These are phyloP conservation scores for Xiphias gladius DNA, from an alignment of 2,113 vertebrate species.

Conservation along the genomic window DNA sequence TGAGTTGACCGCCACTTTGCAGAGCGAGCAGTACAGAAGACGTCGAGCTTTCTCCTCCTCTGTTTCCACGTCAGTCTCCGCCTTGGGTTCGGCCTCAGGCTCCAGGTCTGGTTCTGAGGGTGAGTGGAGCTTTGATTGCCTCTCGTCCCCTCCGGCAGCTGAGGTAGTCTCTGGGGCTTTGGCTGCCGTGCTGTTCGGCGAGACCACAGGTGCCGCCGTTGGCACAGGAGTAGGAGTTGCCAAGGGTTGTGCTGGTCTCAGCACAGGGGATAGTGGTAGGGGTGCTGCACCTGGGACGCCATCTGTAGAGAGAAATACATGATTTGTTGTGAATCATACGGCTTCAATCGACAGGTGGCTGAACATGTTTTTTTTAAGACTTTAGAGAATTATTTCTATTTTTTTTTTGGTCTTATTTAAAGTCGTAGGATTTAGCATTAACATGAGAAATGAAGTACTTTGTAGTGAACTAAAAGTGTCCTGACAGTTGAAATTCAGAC, in stretches of 20 bases:
- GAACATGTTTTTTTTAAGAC: conserved; percentile 3
- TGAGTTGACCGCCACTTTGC: conserved; percentile 98
- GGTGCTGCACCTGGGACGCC: conserved; percentile 77
- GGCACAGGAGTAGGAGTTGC: conserved; percentile 64
- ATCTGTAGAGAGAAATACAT: conserved; percentile 79
- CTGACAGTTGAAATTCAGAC: too few species aligned
- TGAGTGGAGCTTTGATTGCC: conserved; percentile 37
- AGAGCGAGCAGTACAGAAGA: conserved; percentile 98
- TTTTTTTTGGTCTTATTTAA: conserved; percentile 4
- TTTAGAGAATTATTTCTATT: conserved; percentile 18
- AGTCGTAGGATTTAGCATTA: neutral
- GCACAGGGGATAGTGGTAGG: conserved; percentile 53
- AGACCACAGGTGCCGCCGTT: conserved; percentile 67
- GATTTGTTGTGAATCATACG: conserved; percentile 1
- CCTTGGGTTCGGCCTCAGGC: conserved; percentile 47
- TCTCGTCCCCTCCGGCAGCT: conserved; percentile 84
- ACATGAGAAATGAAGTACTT: neutral
- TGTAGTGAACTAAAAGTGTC: neutral
- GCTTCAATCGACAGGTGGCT: conserved; percentile 9
- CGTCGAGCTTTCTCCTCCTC: conserved; percentile 96
- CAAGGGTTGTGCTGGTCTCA: conserved; percentile 82
- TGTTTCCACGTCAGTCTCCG: conserved; percentile 88
- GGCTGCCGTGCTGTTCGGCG: conserved; percentile 79
- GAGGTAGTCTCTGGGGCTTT: conserved; percentile 84
- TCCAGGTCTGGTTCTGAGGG: conserved; percentile 63